Percentiles rank a stretch among this genome's conserved stretches.
Conservation (phyloP, 2,888 invertebrate genomes). For the Calameuta pallipes region DNA sequence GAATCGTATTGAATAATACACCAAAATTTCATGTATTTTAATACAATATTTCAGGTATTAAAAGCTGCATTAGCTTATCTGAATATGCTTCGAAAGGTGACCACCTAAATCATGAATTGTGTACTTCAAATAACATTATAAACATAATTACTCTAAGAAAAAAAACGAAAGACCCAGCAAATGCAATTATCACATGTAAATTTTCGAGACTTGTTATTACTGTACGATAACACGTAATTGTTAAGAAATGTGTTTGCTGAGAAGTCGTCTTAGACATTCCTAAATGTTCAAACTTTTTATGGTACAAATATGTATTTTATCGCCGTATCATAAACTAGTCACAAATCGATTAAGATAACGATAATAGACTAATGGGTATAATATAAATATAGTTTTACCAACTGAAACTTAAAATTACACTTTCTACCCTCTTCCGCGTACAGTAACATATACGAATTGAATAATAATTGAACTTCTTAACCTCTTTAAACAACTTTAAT, state of each 20-base stretch:
- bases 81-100: conserved; percentile 46
- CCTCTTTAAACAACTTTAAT: neutral
- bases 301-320: neutral
- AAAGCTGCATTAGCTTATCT: conserved; percentile 44
- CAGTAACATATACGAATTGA: neutral
- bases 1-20: neutral
- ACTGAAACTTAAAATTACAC: neutral
- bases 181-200: neutral
- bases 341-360: neutral
- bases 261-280: neutral
- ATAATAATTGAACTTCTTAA: neutral
- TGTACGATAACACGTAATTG: neutral
- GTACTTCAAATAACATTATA: neutral
- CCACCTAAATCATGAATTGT: neutral
- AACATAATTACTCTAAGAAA: neutral
- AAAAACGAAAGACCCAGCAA: neutral
- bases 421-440: neutral
- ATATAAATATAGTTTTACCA: neutral
- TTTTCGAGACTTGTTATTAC: neutral
- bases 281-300: neutral
- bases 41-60: conserved; percentile 34
- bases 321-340: neutral
- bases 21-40: neutral
- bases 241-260: neutral
- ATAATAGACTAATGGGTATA: neutral